A percentile compares a stretch with the other conserved stretches of the same genome.
Evolutionary conservation across 2,797 vertebrate species (phyloP).

Genomic region (Anabacerthia variegaticeps): DNA sequence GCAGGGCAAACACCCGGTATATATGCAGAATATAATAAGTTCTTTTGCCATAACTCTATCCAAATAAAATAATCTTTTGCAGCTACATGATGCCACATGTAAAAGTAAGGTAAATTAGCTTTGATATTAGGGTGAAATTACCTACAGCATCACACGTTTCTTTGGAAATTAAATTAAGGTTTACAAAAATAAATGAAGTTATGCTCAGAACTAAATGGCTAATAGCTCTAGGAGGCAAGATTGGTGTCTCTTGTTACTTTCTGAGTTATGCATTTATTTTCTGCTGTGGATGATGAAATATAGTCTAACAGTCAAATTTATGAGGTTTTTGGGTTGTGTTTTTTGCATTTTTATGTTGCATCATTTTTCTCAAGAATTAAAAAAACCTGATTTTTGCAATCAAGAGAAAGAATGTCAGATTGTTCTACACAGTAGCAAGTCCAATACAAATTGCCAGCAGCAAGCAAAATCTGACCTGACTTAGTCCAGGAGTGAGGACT

Average conservation of each 20-base stretch:
- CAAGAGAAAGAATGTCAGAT: background rate
- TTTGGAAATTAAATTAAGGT: background rate
- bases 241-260: background rate
- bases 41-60: background rate
- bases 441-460: background rate
- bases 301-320: background rate
- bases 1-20: background rate
- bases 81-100: background rate
- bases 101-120: background rate
- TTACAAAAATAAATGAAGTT: conserved; percentile 23
- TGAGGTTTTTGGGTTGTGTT: background rate
- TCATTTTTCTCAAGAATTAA: background rate
- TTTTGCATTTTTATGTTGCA: background rate
- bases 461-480: background rate
- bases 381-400: background rate
- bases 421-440: background rate
- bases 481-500: background rate
- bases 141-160: background rate
- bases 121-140: conserved; percentile 17
- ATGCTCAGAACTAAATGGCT: background rate
- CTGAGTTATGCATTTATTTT: conserved; percentile 9
- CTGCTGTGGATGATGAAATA: background rate
- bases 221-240: conserved; percentile 1
- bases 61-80: background rate
- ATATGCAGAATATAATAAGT: background rate